Conservation (phyloP, 1,140 invertebrate genomes). For the Nebria ingens region DNA sequence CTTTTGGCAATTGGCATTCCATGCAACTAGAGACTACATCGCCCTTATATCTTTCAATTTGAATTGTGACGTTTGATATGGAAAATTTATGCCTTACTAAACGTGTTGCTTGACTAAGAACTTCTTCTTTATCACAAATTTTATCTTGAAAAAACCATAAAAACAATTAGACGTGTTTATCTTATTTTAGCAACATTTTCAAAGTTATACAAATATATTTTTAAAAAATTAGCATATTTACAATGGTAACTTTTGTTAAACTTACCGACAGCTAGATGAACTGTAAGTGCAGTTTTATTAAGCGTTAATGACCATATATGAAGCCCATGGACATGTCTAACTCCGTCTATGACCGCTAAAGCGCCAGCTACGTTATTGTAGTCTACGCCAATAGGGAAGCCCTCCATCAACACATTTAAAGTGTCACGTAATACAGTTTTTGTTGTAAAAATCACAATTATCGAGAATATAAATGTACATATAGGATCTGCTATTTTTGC, state of each 20-base stretch:
- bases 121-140: constrained; percentile 35
- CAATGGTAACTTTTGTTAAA: constrained; percentile 11
- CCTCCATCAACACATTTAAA: constrained; percentile 67
- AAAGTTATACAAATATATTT: too few relatives aligned
- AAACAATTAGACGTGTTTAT: constrained; percentile 17
- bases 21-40: constrained; percentile 24
- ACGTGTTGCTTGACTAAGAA: constrained; percentile 42
- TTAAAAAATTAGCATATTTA: constrained; percentile 16
- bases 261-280: constrained; percentile 65
- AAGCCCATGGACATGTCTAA: constrained; percentile 66
- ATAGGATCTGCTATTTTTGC: constrained; percentile 77
- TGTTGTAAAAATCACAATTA: constrained; percentile 74
- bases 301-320: constrained; percentile 73
- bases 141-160: constrained; percentile 35
- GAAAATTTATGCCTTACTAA: constrained; percentile 42
- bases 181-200: too few relatives aligned
- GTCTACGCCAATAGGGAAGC: constrained; percentile 51
- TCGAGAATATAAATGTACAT: constrained; percentile 80
- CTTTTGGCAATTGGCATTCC: constrained; percentile 22
- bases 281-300: constrained; percentile 56
- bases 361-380: constrained; percentile 40
- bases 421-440: constrained; percentile 64
- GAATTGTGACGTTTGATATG: constrained; percentile 50
- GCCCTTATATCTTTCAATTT: constrained; percentile 41
- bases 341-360: constrained; percentile 50